phyloP scores from a whole-genome alignment of 1,140 invertebrate species.

The Sogatella furcifera region DNA sequence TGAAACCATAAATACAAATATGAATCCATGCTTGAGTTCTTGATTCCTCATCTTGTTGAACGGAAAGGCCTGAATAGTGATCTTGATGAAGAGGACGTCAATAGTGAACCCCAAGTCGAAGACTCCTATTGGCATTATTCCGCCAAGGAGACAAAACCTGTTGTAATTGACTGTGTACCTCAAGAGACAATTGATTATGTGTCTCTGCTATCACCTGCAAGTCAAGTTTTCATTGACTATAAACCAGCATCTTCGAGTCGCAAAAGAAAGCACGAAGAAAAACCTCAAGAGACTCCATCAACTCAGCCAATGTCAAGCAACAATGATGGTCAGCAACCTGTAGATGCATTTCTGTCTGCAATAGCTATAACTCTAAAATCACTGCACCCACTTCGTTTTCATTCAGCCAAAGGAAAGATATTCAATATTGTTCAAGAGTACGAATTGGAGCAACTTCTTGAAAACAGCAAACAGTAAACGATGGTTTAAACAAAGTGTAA shows the following conservation, averaged over 20 bases:
- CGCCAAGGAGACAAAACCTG: constrained; percentile 1
- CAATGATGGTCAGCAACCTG: constrained; percentile 8
- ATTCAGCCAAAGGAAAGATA: constrained; percentile 18
- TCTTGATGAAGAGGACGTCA: constrained; percentile 9
- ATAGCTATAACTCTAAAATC: constrained; percentile 16
- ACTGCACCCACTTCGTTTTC: constrained; percentile 8
- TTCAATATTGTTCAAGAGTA: constrained; percentile 17
- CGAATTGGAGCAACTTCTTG: constrained; percentile 15
- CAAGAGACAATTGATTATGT: neutral
- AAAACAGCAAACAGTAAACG: neutral
- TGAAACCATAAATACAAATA: constrained; percentile 12
- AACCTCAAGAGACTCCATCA: too few species aligned
- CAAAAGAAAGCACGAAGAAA: constrained; percentile 8
- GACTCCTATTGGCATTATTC: constrained; percentile 4
- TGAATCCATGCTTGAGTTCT: constrained; percentile 12
- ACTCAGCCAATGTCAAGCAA: neutral
- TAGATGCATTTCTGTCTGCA: constrained; percentile 19
- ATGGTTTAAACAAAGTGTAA: too few species aligned
- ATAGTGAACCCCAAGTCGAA: too few species aligned
- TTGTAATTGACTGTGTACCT: neutral
- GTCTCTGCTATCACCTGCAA: neutral
- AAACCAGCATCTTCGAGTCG: neutral
- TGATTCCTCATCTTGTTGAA: neutral
- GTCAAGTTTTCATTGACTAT: neutral
- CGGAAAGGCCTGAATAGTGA: constrained; percentile 14